These are phyloP conservation scores for Agrotis exclamationis DNA, from an alignment of 2,888 invertebrate species.

Conservation along the genomic window DNA sequence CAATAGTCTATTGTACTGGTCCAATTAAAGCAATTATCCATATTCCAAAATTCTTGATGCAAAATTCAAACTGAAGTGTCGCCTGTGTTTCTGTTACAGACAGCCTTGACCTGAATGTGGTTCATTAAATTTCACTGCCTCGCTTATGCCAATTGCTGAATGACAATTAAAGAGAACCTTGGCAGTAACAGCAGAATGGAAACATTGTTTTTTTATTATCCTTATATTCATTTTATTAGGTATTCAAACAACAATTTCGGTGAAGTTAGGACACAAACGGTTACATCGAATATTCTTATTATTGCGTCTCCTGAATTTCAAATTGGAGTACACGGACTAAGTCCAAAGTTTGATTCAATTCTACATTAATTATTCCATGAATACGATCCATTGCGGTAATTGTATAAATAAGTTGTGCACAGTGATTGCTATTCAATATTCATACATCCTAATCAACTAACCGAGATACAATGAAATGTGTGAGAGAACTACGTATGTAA, in stretches of 20 bases:
- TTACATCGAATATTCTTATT: conserved; percentile 43
- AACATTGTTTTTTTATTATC: conserved; percentile 76
- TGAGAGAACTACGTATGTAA: background rate
- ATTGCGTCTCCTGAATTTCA: conserved; percentile 5
- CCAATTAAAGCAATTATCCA: conserved; percentile 59
- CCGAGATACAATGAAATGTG: background rate
- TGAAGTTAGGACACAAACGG: conserved; percentile 52
- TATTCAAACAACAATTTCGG: conserved; percentile 68
- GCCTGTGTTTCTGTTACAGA: conserved; percentile 66
- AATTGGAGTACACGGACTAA: background rate
- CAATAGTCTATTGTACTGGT: conserved; percentile 48
- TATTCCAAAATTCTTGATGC: conserved; percentile 65
- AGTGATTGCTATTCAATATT: conserved; percentile 48
- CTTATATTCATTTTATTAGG: conserved; percentile 74
- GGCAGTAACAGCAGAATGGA: conserved; percentile 74
- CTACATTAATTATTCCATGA: conserved; percentile 9
- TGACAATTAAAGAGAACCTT: conserved; percentile 83
- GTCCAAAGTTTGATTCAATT: background rate
- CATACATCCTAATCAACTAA: conserved; percentile 34
- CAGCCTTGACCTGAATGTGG: conserved; percentile 85
- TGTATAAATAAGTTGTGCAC: conserved; percentile 13
- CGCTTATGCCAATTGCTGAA: conserved; percentile 83
- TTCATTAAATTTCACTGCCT: conserved; percentile 85
- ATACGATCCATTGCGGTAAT: conserved; percentile 9
- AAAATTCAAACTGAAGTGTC: conserved; percentile 61